Evolutionary conservation across 1,140 invertebrate species (phyloP), one percentile per base, ranked within the genome.

Genomic region (Olivierus martensii): DNA sequence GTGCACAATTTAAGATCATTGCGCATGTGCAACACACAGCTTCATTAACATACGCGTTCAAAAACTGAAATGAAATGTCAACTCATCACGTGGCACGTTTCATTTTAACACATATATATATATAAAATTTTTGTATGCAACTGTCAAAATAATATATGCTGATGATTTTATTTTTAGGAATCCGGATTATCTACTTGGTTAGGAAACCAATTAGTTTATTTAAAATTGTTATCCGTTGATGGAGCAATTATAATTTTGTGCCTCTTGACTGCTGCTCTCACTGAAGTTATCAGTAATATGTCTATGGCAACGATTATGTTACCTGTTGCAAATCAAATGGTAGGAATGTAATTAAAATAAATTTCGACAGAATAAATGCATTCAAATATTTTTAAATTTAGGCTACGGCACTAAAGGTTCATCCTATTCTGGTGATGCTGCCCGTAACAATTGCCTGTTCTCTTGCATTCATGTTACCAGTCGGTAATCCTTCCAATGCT

Each of bases 121-220:
- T n/a, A n/a, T n/a, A n/a, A n/a, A n/a, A n/a, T n/a, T n/a, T n/a
- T n/a, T n/a, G n/a, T n/a, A n/a, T n/a, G n/a, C n/a, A n/a, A n/a
- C n/a, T n/a, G n/a, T n/a, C n/a, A n/a, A n/a, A n/a, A n/a, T n/a
- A n/a, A n/a, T n/a, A n/a, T n/a, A n/a, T n/a, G n/a, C n/a, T n/a
- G n/a, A n/a, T n/a, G n/a, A n/a, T n/a, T 12, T 43, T 43, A 36
- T 17, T 47, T 55, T 17, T 36, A 66, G 65, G 71, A 70, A 12
- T 87, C 84, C 0, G 82, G 81, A 1, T 75, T 92, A 59, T 88
- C 86, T 0, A 64, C 68, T 1, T 75, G 82, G 71, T 75, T 91
- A 50, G 84, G 84, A 0, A 62, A 75, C 0, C 77, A 80, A 14
- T 66, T 64, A 35, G 56, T 58, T 6, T 52, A 49, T 69, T 66